Evolutionary conservation across 1,140 invertebrate species (phyloP).

Genomic region (Drosophila burlai): DNA sequence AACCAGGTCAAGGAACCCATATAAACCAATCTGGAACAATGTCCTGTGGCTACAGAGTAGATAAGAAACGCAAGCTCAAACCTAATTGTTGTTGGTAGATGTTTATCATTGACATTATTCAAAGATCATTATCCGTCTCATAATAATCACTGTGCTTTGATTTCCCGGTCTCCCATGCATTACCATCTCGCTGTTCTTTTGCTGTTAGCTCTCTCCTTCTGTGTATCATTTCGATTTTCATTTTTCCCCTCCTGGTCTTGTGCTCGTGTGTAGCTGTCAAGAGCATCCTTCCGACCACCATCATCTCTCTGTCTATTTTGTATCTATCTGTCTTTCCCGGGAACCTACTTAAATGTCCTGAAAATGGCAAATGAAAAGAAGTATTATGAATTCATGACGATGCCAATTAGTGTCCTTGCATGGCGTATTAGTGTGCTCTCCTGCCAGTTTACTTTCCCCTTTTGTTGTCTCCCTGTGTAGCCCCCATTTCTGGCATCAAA

Average conservation of each 20-base stretch:
- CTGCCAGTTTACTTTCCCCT: slow-evolving; percentile 15
- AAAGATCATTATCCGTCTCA: slow-evolving; percentile 40
- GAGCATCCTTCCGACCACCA: slow-evolving; percentile 7
- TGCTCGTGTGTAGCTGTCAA: slow-evolving; percentile 37
- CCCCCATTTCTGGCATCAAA: slow-evolving; percentile 35
- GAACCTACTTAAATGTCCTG: neutral
- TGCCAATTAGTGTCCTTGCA: slow-evolving; percentile 39
- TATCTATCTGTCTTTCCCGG: slow-evolving; percentile 12
- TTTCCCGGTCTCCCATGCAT: slow-evolving; percentile 9
- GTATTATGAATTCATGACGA: slow-evolving; percentile 20
- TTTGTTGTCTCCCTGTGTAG: slow-evolving; percentile 16
- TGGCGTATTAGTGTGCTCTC: slow-evolving; percentile 38
- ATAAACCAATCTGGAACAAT: slow-evolving; percentile 58
- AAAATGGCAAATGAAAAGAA: slow-evolving; percentile 20
- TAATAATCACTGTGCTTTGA: slow-evolving; percentile 27
- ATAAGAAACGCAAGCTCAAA: slow-evolving; percentile 55
- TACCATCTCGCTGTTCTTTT: slow-evolving; percentile 64
- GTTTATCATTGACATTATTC: slow-evolving; percentile 66
- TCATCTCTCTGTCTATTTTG: slow-evolving; percentile 8
- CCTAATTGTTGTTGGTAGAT: slow-evolving; percentile 76
- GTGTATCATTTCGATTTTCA: slow-evolving; percentile 18
- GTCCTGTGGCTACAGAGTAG: slow-evolving; percentile 65
- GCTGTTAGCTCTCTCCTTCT: slow-evolving; percentile 58
- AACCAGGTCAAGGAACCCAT: slow-evolving; percentile 66
- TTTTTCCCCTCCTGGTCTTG: slow-evolving; percentile 24